Conservation (phyloP, 2,888 invertebrate species). For the Oscheius sp. region DNA sequence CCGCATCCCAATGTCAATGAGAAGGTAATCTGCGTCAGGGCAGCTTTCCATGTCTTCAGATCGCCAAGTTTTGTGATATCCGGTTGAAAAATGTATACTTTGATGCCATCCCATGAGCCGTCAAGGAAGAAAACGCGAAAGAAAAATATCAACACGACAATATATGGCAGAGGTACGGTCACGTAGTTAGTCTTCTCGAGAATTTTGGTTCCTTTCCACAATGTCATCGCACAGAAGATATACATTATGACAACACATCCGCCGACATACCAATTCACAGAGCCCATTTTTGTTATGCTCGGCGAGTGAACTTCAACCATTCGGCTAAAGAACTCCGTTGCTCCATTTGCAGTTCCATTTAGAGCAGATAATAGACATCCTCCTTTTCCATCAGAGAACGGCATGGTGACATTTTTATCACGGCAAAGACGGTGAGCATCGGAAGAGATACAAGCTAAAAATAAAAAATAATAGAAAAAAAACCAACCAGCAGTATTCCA, state of each 20-base stretch:
- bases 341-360: neutral
- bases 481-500: conserved; percentile 35
- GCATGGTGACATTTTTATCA: neutral
- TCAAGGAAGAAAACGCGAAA: conserved; percentile 56
- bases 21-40: conserved; percentile 63
- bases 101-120: conserved; percentile 55
- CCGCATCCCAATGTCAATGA: conserved; percentile 63
- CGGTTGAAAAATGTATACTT: conserved; percentile 34
- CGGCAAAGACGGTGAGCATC: neutral
- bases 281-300: conserved; percentile 49
- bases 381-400: conserved; percentile 33
- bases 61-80: conserved; percentile 47
- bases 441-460: neutral
- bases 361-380: neutral
- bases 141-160: conserved; percentile 42
- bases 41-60: conserved; percentile 50
- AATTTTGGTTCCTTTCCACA: conserved; percentile 61
- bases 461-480: too few species aligned
- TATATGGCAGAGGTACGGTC: conserved; percentile 38
- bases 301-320: conserved; percentile 40
- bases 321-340: neutral
- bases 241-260: conserved; percentile 41
- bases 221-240: conserved; percentile 52
- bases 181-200: conserved; percentile 49
- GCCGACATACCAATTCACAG: conserved; percentile 48